Evolutionary conservation across 2,888 invertebrate genomes (phyloP), one percentile per base, ranked within the genome.

Genomic region (Nezara viridula): DNA sequence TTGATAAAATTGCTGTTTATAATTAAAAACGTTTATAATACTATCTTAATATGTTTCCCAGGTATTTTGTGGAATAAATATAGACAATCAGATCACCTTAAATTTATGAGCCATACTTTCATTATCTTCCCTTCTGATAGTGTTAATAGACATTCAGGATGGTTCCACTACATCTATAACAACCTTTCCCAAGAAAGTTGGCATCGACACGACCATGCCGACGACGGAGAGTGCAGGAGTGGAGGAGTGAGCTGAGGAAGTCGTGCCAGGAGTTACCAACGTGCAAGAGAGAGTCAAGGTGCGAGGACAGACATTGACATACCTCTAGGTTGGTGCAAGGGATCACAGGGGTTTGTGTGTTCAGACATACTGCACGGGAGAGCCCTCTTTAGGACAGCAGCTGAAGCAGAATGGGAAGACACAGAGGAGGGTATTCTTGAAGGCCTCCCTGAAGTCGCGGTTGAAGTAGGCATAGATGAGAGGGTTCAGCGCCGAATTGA

Each of bases 381-480:
- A 91, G 49, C 91, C 91, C 66, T 91, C 91, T 92, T 96, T 96
- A 95, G 96, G 96, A 90, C 92, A 92, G 94, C 96, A 95, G 90
- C 94, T 94, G 92, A 96, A 95, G 92, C 96, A 96, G 94, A 97
- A 97, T 89, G 96, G 99, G 92, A 98, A 94, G 44, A 97, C 96
- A 92, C 97, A 97, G 93, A 96, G 95, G 91, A 98, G 94, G 66
- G 98, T 98, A 93, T 97, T 97, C 93, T 97, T 97, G 94, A 99
- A 99, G 90, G 99, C 98, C 93, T 98, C 97, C 93, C 99, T 95
- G 93, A 99, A 99, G 93, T 99, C 99, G 81, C 98, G 95, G 93
- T 98, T 98, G 94, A 98, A 98, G 93, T 98, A 98, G 91, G 98
- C 98, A 93, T 98, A 98, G 92, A 99, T 98, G 91, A 98, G 94